A percentile compares a stretch with the other conserved stretches of the same genome.
These are phyloP conservation scores for Labrus mixtus DNA, from an alignment of 2,113 vertebrate species.

Conservation along the genomic window DNA sequence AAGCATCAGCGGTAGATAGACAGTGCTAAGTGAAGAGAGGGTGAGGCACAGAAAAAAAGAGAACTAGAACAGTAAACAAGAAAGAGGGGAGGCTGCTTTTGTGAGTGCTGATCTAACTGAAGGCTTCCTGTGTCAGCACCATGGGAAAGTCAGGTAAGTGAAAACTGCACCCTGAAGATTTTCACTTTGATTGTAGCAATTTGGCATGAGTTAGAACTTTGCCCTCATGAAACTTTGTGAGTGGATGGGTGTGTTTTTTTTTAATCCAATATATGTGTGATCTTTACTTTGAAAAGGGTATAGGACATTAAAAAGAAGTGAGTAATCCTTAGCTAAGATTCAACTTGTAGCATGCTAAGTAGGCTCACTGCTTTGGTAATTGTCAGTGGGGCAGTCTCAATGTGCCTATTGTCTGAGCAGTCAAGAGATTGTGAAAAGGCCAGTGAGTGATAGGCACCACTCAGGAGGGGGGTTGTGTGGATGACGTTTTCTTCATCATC, in stretches of 20 bases:
- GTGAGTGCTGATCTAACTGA: slow-evolving; percentile 31
- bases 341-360: neutral
- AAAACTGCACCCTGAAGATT: slow-evolving; percentile 26
- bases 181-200: slow-evolving; percentile 27
- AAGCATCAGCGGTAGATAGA: slow-evolving; percentile 4
- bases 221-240: neutral
- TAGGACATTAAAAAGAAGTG: neutral
- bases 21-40: slow-evolving; percentile 10
- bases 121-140: slow-evolving; percentile 54
- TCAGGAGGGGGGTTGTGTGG: slow-evolving; percentile 5
- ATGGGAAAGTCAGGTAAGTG: slow-evolving; percentile 87
- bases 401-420: slow-evolving; percentile 72
- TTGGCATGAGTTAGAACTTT: slow-evolving; percentile 21
- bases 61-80: slow-evolving; percentile 1
- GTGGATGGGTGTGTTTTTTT: neutral
- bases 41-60: slow-evolving; percentile 3
- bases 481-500: slow-evolving; percentile 56
- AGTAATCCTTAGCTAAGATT: slow-evolving; percentile 14
- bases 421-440: slow-evolving; percentile 62
- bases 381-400: slow-evolving; percentile 56
- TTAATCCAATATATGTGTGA: neutral
- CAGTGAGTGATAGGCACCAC: slow-evolving; percentile 73
- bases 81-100: slow-evolving; percentile 21
- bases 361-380: neutral
- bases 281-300: neutral